Evolutionary conservation across 2,797 vertebrate genomes (phyloP).

Genomic region (Halcyon leucocephala): DNA sequence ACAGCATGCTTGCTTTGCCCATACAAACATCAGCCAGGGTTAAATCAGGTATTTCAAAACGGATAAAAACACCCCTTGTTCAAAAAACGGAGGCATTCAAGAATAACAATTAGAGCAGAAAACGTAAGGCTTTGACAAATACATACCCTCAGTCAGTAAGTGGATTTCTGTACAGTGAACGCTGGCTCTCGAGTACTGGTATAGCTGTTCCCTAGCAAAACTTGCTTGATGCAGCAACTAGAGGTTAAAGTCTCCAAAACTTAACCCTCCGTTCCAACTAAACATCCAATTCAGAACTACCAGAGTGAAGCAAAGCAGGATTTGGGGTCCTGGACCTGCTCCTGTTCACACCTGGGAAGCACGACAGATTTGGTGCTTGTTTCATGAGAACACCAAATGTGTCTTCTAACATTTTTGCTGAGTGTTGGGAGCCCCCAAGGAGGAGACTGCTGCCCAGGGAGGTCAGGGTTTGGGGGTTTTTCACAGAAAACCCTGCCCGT

Average conservation of each 20-base stretch:
- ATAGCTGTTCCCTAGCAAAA: background rate
- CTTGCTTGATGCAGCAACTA: background rate
- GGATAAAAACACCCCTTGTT: conserved; percentile 76
- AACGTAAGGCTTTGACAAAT: conserved; percentile 65
- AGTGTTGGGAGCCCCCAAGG: background rate
- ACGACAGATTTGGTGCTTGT: background rate
- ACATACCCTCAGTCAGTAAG: conserved; percentile 30
- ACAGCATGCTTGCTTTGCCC: conserved; percentile 50
- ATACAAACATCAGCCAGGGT: conserved; percentile 67
- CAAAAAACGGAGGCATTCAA: conserved; percentile 67
- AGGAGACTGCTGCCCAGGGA: background rate
- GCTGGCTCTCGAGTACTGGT: conserved; percentile 47
- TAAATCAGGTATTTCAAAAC: conserved; percentile 62
- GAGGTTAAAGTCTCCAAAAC: background rate
- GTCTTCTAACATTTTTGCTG: background rate
- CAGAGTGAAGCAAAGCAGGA: background rate
- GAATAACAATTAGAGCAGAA: conserved; percentile 64
- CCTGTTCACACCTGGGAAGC: background rate
- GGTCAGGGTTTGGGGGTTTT: background rate
- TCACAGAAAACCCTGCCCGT: background rate
- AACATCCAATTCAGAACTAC: background rate
- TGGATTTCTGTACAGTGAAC: conserved; percentile 60
- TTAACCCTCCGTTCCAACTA: background rate
- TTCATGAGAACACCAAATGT: rapidly evolving
- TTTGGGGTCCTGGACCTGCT: background rate